phyloP scores from a whole-genome alignment of 2,888 invertebrate genomes.

The Ormia ochracea region DNA sequence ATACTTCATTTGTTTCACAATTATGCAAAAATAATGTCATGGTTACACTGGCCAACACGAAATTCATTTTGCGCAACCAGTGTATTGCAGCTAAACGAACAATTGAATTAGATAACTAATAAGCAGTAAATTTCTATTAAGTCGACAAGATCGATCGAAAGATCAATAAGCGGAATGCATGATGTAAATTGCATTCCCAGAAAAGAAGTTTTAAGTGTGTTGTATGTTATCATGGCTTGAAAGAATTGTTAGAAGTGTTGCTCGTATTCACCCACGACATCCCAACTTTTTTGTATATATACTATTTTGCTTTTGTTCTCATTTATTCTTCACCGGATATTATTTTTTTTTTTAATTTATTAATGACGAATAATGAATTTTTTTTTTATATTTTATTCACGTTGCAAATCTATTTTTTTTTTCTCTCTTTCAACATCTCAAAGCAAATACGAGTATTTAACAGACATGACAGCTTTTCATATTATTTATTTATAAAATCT shows the following conservation, averaged over 20 bases:
- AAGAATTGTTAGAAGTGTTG: no score
- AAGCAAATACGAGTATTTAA: neutral
- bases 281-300: neutral
- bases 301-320: neutral
- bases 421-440: no score
- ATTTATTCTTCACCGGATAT: neutral
- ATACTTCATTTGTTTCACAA: conserved; percentile 7
- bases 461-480: conserved; percentile 10
- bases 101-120: neutral
- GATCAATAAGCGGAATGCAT: no score
- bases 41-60: neutral
- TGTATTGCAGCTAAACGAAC: neutral
- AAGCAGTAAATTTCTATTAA: no score
- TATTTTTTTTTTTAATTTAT: neutral
- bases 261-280: no score
- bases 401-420: conserved; percentile 22
- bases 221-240: no score
- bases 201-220: no score
- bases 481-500: conserved; percentile 4
- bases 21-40: conserved; percentile 31
- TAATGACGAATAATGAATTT: conserved; percentile 9
- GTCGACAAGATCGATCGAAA: no score
- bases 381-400: neutral
- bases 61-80: neutral
- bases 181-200: no score